These are phyloP conservation scores for Molorchus minor DNA, from an alignment of 2,888 invertebrate genomes.

Conservation along the genomic window DNA sequence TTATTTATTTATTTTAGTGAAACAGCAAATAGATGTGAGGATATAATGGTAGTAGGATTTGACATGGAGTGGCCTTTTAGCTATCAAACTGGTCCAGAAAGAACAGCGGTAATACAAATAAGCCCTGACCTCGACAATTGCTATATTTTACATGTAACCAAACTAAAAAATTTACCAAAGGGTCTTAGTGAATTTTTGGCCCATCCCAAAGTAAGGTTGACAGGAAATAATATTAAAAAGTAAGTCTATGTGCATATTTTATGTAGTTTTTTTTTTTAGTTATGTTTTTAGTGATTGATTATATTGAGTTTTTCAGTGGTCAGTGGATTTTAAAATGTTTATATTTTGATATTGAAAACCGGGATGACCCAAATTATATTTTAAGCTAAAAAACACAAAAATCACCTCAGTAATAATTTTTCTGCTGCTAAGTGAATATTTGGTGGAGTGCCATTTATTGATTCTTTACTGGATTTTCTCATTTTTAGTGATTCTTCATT, in stretches of 20 bases:
- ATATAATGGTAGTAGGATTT: slow-evolving; percentile 68
- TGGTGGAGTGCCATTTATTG: no score
- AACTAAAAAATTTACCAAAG: slow-evolving; percentile 68
- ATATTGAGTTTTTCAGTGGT: no score
- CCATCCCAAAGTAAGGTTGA: slow-evolving; percentile 68
- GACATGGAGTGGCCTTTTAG: slow-evolving; percentile 75
- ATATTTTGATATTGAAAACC: no score
- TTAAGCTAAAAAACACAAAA: no score
- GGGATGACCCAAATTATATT: no score
- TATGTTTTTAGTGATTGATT: no score
- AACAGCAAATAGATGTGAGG: slow-evolving; percentile 53
- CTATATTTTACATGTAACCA: slow-evolving; percentile 68
- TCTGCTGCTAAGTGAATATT: no score
- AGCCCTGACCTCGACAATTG: slow-evolving; percentile 68
- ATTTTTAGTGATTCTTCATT: neutral
- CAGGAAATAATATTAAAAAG: slow-evolving; percentile 74
- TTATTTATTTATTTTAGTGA: slow-evolving; percentile 51
- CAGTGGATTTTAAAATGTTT: no score
- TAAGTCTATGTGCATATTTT: slow-evolving; percentile 52
- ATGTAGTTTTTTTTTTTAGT: slow-evolving; percentile 1
- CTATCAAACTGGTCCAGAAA: slow-evolving; percentile 69
- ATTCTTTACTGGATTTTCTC: no score
- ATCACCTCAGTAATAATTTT: no score
- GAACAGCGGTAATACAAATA: slow-evolving; percentile 71
- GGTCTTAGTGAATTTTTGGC: slow-evolving; percentile 65